Evolutionary conservation across 2,888 invertebrate species (phyloP).

Genomic region (Pristionchus exspectatus): DNA sequence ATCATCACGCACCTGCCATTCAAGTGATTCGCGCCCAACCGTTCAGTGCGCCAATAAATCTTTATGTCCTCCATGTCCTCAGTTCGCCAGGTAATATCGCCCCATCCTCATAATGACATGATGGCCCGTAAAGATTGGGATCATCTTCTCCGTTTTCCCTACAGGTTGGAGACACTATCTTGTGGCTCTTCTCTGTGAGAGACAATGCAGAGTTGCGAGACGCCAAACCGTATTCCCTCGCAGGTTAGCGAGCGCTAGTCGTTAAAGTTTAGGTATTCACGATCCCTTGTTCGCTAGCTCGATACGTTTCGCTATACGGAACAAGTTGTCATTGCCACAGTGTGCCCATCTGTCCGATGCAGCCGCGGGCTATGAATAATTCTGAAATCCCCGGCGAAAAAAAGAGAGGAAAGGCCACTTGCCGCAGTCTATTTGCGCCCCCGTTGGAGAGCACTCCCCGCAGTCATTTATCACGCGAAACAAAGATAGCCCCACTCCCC

Average conservation of each 20-base stretch:
- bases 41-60: conserved; percentile 49
- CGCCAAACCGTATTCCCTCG: not conserved
- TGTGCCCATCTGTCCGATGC: not conserved
- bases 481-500: conserved; percentile 27
- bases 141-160: not conserved
- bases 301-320: not conserved
- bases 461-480: conserved; percentile 40
- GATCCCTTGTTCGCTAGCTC: not conserved
- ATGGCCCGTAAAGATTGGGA: conserved; percentile 15
- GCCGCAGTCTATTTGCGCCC: conserved; percentile 17
- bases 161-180: too few relatives aligned
- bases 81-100: not conserved
- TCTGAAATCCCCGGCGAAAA: not conserved
- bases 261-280: not conserved
- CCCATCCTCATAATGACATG: conserved; percentile 12
- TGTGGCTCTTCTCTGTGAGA: too few relatives aligned
- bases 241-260: not conserved
- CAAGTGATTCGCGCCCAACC: not conserved
- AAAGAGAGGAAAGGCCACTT: not conserved
- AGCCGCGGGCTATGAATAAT: not conserved
- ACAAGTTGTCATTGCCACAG: not conserved
- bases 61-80: conserved; percentile 6
- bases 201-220: too few relatives aligned
- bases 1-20: conserved; percentile 35
- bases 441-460: not conserved